Evolutionary conservation across 2,888 invertebrate species (phyloP), one percentile per base, ranked within the genome.

Genomic region (Nemotelus pantherinus): DNA sequence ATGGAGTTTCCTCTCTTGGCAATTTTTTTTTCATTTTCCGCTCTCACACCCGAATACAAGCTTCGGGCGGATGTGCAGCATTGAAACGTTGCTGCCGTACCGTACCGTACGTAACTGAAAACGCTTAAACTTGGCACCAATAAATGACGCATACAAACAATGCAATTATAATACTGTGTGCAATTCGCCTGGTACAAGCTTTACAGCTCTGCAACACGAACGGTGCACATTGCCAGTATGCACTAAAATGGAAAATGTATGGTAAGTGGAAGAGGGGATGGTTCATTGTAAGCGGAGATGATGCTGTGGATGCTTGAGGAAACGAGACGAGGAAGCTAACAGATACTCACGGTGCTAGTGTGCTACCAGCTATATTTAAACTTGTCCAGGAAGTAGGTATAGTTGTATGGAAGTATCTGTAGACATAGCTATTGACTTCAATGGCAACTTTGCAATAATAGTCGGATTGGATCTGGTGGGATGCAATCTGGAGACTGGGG

Each of bases 61-160:
- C 63, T 4, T 43, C 10, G 41, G n/a, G 41, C 9, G 43, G 63
- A 39, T 63, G 39, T 9, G 41, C 25, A 5, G 39, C 5, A 47
- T n/a, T 65, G 65, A 45, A 25, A 47, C 25, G 70, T 70, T 25
- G 25, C 25, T 25, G 25, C 25, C 25, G 25, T 25, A 25, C 25
- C 25, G 25, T 25, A 25, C 25, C 25, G 25, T 25, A 25, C 25
- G 25, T 25, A 25, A 25, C 25, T 25, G 25, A 25, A 25, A 25
- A 25, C 25, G 25, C 25, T 25, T 70, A 70, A 70, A 70, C 70
- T 70, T 70, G 70, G 70, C 70, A 70, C 70, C 70, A 70, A 55
- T 70, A 70, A 70, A 70, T 25, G 25, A 25, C 47, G n/a, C 41
- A 55, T 41, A 70, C 70, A 10, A 70, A 70, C 70, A 70, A 70